Base-by-base conservation (phyloP, 2,797 vertebrate genomes). In the Chelmon rostratus region DNA sequence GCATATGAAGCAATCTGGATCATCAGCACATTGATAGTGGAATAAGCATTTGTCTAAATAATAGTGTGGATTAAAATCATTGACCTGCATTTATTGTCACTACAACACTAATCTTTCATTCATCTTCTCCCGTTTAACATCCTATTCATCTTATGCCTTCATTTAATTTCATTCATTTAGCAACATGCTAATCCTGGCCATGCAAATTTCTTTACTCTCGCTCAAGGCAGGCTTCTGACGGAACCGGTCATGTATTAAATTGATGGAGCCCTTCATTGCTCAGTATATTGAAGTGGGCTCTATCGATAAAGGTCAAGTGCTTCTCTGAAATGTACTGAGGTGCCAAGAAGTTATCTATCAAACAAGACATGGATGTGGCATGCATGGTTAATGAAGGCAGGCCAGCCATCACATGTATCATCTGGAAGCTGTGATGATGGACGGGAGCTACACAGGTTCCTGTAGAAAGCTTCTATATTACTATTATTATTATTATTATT, bases 221-320 rank as follows among this genome's bases (percentile, higher is more conserved):
- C 38, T 23, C 13, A n/a, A 38, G 8, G 23, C 11, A n/a, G 68
- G 71, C 72, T 68, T 86, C 78, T 84, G 80, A 89, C 66, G 10
- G 82, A 89, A 74, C 61, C 80, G 79, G 83, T 90, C 78, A 84
- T 86, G 80, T 85, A 76, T 88, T 87, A 88, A 92, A 91, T 79
- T 88, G 81, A 91, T 68, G 65, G 67, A 86, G 78, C 73, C 78
- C 68, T 80, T 86, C 84, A 77, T 77, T 82, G 84, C 83, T 83
- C 83, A 69, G 84, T 89, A 88, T 91, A 90, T 89, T 91, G 89
- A 89, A 92, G 84, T 79, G 79, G 69, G 80, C 68, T n/a, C 3
- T 84, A 88, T 89, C 49, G 66, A 88, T 90, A 93, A 93, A 93
- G 92, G 92, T 93, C 90, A 93, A 92, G 88, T 81, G 87, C 82